Evolutionary conservation across 35 echinoderm and acorn worm species (phyloP).

Genomic region (Strongylocentrotus purpuratus): DNA sequence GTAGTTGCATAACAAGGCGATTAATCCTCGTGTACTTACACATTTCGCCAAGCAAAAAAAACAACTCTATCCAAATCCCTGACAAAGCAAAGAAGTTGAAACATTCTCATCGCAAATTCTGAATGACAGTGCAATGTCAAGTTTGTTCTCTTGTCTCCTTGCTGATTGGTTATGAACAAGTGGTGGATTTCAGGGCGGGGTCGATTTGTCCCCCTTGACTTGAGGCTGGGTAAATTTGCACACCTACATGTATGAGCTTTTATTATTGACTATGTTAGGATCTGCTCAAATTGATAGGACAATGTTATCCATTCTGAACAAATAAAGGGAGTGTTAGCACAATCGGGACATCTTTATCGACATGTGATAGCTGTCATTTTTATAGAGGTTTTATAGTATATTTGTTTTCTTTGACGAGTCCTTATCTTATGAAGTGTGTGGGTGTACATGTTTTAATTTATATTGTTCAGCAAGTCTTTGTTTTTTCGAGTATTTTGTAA

Average conservation of each 20-base stretch:
- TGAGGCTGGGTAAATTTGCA: background rate
- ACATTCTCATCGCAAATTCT: background rate
- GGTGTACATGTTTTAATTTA: background rate
- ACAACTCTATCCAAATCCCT: background rate
- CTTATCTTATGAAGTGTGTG: background rate
- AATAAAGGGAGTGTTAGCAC: background rate
- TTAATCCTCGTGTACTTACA: background rate
- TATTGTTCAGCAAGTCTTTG: too few species aligned
- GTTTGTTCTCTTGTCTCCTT: background rate
- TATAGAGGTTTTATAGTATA: background rate
- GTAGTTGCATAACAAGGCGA: conserved; percentile 15
- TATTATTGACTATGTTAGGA: background rate
- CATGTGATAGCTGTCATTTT: background rate
- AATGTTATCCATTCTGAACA: background rate
- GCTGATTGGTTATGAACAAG: background rate
- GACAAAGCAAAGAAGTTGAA: background rate
- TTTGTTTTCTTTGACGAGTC: background rate
- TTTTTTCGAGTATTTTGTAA: too few species aligned
- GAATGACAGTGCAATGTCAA: background rate
- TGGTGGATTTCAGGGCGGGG: background rate
- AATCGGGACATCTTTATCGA: background rate
- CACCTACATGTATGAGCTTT: background rate
- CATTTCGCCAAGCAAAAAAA: background rate
- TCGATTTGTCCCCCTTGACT: background rate
- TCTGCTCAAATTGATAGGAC: background rate